Conservation (phyloP, 2,113 vertebrate species). For the Mus pahari region DNA sequence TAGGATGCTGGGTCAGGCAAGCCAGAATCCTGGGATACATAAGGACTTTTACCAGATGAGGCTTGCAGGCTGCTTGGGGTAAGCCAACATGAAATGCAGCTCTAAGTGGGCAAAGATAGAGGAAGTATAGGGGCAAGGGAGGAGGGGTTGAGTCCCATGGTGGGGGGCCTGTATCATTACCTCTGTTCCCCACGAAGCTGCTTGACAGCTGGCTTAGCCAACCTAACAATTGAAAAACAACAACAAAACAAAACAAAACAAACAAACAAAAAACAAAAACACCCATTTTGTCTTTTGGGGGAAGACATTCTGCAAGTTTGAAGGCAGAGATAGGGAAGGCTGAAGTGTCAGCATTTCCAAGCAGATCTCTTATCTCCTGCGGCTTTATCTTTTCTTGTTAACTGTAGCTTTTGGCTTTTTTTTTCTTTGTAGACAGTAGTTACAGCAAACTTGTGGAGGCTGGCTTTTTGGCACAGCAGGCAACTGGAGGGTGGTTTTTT, state of each 20-base stretch:
- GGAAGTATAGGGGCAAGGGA: not conserved
- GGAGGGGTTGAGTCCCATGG: not conserved
- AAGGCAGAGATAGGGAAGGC: slow-evolving; percentile 50
- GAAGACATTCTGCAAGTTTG: slow-evolving; percentile 50
- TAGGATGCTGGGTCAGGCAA: not conserved
- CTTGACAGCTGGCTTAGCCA: slow-evolving; percentile 70
- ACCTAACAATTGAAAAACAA: slow-evolving; percentile 8
- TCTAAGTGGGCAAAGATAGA: not conserved
- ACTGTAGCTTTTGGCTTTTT: slow-evolving; percentile 21
- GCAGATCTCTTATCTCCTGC: slow-evolving; percentile 68
- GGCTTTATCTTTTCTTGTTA: slow-evolving; percentile 10
- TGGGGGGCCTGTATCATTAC: not conserved
- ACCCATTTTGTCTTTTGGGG: slow-evolving; percentile 51
- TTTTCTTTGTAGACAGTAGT: slow-evolving; percentile 17
- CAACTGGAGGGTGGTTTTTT: slow-evolving; percentile 62
- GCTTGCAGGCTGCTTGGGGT: not conserved
- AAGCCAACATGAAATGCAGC: not conserved
- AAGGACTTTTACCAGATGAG: not conserved
- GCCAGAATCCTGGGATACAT: not conserved
- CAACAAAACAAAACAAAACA: too few relatives aligned
- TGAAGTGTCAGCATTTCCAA: slow-evolving; percentile 43
- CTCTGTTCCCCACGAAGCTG: not conserved
- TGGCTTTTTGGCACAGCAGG: slow-evolving; percentile 51
- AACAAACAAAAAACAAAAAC: not conserved
- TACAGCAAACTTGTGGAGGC: slow-evolving; percentile 56